Base-by-base conservation (phyloP, 92 coral and sea anemone species). In the Micromussa lordhowensis region DNA sequence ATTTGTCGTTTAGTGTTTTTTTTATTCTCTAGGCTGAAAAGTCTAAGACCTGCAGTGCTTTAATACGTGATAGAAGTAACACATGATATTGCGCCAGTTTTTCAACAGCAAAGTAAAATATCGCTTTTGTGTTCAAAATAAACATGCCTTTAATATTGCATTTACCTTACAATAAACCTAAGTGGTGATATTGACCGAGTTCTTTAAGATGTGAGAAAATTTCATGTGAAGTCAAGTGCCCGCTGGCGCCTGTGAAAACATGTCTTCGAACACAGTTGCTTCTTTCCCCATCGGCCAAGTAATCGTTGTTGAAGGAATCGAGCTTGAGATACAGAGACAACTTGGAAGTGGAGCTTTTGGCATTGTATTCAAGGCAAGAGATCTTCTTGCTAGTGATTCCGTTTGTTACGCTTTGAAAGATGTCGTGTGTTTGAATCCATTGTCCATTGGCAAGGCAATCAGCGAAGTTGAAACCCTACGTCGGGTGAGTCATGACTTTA, bases 321-420 rank as follows among this genome's bases (percentile, higher is more conserved):
- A 81, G 19, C 87, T 92, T 3, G 79, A 71, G 63, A 87, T 92
- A 32, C 86, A 88, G 13, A 35, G 83, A 32, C 85, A 86, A 16
- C 90, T 94, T 55, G 97, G 95, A 34, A 78, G 82, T 44, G 97
- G 97, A 63, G 95, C 95, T 0, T 94, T 94, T 44, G 95, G 97
- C 2, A 85, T 76, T 57, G 97, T 94, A 8, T 92, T 81, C 70
- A 85, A 81, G 71, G 95, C 91, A 15, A 76, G 81, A 61, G 78
- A 84, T 40, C 81, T 79, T 2, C 88, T 75, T 69, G 73, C 88
- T 30, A 88, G 58, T 9, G 51, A 79, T 15, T n/a, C 70, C 9
- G 70, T 84, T 16, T 74, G 75, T 36, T 94, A 90, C 68, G 90
- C 95, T 5, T 80, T 94, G 83, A 94, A 94, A 88, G 93, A 86